Percentiles rank a stretch among this genome's conserved stretches.
phyloP scores from a whole-genome alignment of 2,797 vertebrate species.

The Tenualosa thibaudeaui region DNA sequence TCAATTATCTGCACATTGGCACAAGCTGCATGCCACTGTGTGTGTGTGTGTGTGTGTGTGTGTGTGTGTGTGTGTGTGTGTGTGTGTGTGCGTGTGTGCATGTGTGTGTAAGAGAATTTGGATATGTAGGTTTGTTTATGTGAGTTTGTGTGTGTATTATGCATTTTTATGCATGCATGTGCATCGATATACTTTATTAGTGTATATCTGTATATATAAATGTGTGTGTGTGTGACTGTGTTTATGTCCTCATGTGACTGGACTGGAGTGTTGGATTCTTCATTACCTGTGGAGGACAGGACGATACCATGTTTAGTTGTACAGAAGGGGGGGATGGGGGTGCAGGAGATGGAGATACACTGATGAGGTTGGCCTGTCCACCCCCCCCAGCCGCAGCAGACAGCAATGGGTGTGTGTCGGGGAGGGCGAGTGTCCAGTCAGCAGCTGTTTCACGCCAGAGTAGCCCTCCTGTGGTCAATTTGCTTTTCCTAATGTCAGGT shows the following conservation, averaged over 20 bases:
- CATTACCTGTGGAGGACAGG: background rate
- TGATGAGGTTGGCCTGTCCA: background rate
- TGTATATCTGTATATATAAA: background rate
- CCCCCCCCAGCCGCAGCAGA: slow-evolving; percentile 21
- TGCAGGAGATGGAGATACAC: background rate
- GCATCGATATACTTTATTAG: too few species aligned
- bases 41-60: slow-evolving; percentile 16
- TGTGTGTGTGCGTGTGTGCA: slow-evolving; percentile 9
- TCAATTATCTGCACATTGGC: slow-evolving; percentile 38
- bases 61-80: background rate
- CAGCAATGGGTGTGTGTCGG: slow-evolving; percentile 37
- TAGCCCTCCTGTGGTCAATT: slow-evolving; percentile 99
- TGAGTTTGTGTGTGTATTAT: slow-evolving; percentile 18
- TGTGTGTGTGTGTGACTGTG: background rate
- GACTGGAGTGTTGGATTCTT: background rate
- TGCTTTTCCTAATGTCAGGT: slow-evolving; percentile 99
- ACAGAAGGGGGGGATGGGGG: background rate
- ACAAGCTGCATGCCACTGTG: slow-evolving; percentile 24
- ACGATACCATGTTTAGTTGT: background rate
- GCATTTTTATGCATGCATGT: background rate
- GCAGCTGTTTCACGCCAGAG: slow-evolving; percentile 95
- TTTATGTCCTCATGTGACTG: background rate
- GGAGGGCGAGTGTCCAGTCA: slow-evolving; percentile 73
- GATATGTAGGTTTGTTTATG: slow-evolving; percentile 44
- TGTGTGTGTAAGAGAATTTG: slow-evolving; percentile 61